These are phyloP conservation scores for Busseola fusca DNA, from an alignment of 2,888 invertebrate species.

Conservation along the genomic window DNA sequence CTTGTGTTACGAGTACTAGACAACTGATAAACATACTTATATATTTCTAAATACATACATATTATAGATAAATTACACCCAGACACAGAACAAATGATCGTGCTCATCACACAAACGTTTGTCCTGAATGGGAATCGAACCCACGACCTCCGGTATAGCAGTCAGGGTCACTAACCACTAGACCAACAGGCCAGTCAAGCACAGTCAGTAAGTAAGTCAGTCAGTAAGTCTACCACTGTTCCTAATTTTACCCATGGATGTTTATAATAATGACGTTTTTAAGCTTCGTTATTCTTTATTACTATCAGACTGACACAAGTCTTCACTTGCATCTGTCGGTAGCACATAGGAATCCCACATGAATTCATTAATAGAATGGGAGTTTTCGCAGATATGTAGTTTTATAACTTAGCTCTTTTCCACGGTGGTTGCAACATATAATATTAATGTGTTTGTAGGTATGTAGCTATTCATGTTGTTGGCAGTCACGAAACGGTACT, in stretches of 20 bases:
- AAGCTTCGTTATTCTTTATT: too few species aligned
- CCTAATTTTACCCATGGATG: not conserved
- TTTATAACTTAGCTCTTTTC: slow-evolving; percentile 38
- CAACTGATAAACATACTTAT: too few species aligned
- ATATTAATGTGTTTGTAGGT: slow-evolving; percentile 13
- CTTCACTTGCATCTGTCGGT: slow-evolving; percentile 12
- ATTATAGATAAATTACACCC: too few species aligned
- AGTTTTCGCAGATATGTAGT: slow-evolving; percentile 39
- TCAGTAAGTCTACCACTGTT: not conserved
- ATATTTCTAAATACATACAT: too few species aligned
- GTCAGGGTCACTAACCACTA: too few species aligned
- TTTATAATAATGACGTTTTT: not conserved
- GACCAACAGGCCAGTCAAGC: too few species aligned
- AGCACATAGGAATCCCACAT: slow-evolving; percentile 19
- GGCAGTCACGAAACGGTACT: slow-evolving; percentile 42
- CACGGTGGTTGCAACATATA: slow-evolving; percentile 29
- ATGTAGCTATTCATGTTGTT: slow-evolving; percentile 19
- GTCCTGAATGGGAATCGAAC: too few species aligned
- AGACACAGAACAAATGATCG: too few species aligned
- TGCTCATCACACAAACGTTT: too few species aligned
- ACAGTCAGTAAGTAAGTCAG: too few species aligned
- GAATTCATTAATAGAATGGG: slow-evolving; percentile 61
- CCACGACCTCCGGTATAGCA: too few species aligned
- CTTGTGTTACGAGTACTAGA: too few species aligned
- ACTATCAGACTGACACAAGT: not conserved